Base-by-base conservation (phyloP, 2,888 invertebrate genomes). In the Cephus pulcher region DNA sequence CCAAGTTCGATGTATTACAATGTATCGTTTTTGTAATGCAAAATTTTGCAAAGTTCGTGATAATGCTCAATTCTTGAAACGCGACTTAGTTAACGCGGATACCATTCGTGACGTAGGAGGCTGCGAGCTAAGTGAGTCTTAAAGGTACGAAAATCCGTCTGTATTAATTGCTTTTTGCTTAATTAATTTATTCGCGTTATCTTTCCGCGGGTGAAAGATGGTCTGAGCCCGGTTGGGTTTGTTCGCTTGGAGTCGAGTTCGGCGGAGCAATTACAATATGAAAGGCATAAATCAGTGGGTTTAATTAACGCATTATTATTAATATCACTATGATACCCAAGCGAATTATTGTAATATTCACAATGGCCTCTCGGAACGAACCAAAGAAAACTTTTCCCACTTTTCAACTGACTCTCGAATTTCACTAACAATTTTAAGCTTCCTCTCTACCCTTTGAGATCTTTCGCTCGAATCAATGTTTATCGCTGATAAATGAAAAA, bases 231-330 rank as follows among this genome's bases (percentile, higher is more conserved):
- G 76, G 82, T 80, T 81, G 82, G 84, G 81, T 85, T 85, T 81
- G 84, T 83, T 83, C 86, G 87, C 87, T 84, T 84, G 85, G 86
- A 86, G 86, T 87, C 86, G 88, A 90, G 90, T 90, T 90, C 88
- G 88, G 88, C 86, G 88, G 32, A 87, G 90, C 89, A 91, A 90
- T 91, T 91, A 90, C 89, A 91, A 91, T 91, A 90, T 91, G 90
- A 91, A 91, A 91, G 90, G 89, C 90, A 88, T 90, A 90, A 91
- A 90, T 91, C 90, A 90, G 88, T 88, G 86, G 87, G 87, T 90
- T 90, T 90, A 90, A 90, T 91, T 90, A 90, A 89, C 89, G 89
- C 89, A 87, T 90, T 90, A 90, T 91, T 91, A 90, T 91, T 89
- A 90, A 33, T 34, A 34, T 90, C 89, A 90, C 90, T 88, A 88